A percentile compares a stretch with the other conserved stretches of the same genome.
Conservation (phyloP, 2,113 vertebrate species). For the Nanger granti region DNA sequence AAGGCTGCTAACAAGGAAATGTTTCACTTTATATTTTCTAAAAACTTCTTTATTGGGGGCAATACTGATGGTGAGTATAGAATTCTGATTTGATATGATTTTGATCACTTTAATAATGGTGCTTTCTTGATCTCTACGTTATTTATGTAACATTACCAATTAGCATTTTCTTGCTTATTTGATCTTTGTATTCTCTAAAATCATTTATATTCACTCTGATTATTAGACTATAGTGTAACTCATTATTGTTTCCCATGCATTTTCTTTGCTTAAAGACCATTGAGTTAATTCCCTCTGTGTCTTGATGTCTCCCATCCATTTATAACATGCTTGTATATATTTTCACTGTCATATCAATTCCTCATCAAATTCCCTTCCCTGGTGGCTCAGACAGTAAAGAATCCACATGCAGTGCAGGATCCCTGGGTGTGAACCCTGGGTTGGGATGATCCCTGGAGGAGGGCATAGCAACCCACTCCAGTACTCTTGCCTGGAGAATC, state of each 20-base stretch:
- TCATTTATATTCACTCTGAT: neutral
- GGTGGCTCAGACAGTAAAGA: neutral
- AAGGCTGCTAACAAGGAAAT: neutral
- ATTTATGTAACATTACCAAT: neutral
- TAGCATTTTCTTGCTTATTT: neutral
- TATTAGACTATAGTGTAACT: neutral
- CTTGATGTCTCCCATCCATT: neutral
- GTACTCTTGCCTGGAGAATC: neutral
- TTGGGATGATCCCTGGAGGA: neutral
- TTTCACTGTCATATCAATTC: neutral
- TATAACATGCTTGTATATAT: neutral
- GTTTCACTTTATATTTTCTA: neutral
- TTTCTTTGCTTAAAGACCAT: neutral
- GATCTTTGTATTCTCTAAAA: neutral
- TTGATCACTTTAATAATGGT: neutral
- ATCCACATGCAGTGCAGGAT: neutral
- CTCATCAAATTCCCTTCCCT: neutral
- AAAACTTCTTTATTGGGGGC: neutral
- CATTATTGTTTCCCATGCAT: neutral
- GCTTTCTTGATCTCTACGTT: neutral
- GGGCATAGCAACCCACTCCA: neutral
- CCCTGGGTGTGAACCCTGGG: neutral
- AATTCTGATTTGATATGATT: neutral
- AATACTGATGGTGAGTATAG: neutral
- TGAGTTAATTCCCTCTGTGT: neutral